These are phyloP conservation scores for Chalcosyrphus nemorum DNA, from an alignment of 2,888 invertebrate genomes.

Conservation along the genomic window DNA sequence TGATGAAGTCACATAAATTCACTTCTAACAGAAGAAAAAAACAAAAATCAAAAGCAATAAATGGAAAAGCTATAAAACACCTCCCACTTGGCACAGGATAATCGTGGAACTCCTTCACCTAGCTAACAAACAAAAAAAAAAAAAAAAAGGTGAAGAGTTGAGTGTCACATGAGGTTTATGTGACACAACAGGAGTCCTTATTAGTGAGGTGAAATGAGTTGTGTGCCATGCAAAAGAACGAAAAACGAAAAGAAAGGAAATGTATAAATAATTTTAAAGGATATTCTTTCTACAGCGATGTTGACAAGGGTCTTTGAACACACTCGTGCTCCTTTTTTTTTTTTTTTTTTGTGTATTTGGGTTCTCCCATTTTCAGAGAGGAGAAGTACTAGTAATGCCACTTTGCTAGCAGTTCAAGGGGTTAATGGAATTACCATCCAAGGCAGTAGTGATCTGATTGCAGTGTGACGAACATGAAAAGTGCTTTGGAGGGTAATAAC, in stretches of 20 bases:
- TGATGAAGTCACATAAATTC: slow-evolving; percentile 2
- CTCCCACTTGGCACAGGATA: background rate
- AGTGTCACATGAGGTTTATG: background rate
- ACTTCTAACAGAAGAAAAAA: background rate
- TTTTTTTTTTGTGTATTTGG: background rate
- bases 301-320: background rate
- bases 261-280: background rate
- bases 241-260: background rate
- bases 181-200: slow-evolving; percentile 4
- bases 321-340: background rate
- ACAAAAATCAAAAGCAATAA: background rate
- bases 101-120: background rate
- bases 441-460: slow-evolving; percentile 10
- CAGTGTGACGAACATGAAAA: slow-evolving; percentile 15
- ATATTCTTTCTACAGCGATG: too few relatives aligned
- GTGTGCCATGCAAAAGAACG: background rate
- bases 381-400: background rate
- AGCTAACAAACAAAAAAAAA: too few relatives aligned
- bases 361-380: background rate
- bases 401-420: background rate
- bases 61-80: background rate
- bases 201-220: slow-evolving; percentile 3
- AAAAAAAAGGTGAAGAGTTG: background rate
- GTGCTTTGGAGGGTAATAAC: slow-evolving; percentile 12
- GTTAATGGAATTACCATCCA: slow-evolving; percentile 20